Base-by-base conservation (phyloP, 92 coral and sea anemone genomes). In the Palythoa grandis region DNA sequence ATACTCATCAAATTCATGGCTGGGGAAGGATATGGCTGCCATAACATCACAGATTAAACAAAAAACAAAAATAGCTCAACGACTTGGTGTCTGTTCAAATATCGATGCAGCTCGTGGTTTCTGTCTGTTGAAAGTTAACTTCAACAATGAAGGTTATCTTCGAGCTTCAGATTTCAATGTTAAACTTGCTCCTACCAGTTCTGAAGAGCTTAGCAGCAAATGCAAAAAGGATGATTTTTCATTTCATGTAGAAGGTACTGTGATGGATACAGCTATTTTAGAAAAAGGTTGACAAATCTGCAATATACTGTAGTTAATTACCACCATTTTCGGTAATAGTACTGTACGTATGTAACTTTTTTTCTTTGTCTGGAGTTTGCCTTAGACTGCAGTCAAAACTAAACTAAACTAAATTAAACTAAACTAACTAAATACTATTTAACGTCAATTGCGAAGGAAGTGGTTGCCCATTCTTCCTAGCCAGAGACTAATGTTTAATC, bases 201-300 rank as follows among this genome's bases (percentile, higher is more conserved):
- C 92, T 9, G 65, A 37, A 20, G 76, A 54, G 60, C 37, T 17
- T n/a, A 52, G 23, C 54, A 52, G 79, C 61, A 4, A 25, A 29
- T 75, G 79, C 61, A 4, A 25, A 13, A 76, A 9, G 19, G 87
- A 66, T 48, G 70, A 29, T 23, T 48, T 58, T 29, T 65, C 83
- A 22, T 92, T 94, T 85, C 68, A 40, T 84, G 95, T 91, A 29
- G 92, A 92, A 92, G 98, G 98, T 94, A 88, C 25, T 7, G 47
- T 58, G 19, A 35, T 4, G 53, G 38, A 1, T 12, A 6, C 19
- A 16, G 5, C 20, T 48, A 22, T 13, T 15, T 17, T 17, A 4
- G 0, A 40, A 43, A 74, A 16, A 19, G 0, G 40, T 74, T 43
- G 8, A 39, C 3, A 73, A 2, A 23, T 73, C 5, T 13, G 61